phyloP scores from a whole-genome alignment of 2,113 vertebrate species.

The Catharus minimus region DNA sequence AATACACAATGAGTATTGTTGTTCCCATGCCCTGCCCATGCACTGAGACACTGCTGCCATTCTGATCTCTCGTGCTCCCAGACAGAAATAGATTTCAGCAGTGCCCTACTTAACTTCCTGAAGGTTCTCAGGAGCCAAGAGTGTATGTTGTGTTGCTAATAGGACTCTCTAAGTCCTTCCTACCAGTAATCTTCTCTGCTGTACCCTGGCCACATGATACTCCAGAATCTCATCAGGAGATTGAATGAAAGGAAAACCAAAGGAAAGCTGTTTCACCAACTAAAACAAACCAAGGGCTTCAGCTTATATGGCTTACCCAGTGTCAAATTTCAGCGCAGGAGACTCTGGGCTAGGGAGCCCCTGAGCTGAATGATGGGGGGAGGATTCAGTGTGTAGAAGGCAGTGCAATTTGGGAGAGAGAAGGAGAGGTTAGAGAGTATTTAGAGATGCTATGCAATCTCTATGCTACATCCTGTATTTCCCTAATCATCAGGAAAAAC shows the following conservation, averaged over 20 bases:
- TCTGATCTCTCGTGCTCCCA: not conserved
- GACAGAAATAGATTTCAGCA: not conserved
- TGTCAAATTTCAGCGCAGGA: not conserved
- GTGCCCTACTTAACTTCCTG: not conserved
- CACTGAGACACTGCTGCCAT: fast-evolving
- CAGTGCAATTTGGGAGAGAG: fast-evolving
- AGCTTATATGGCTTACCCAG: not conserved
- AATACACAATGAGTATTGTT: not conserved
- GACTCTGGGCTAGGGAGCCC: not conserved
- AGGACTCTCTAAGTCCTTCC: not conserved
- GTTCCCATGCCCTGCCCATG: not conserved
- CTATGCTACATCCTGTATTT: not conserved
- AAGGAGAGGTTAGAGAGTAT: not conserved
- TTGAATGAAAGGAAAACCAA: not conserved
- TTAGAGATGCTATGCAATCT: not conserved
- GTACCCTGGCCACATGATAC: too few species aligned
- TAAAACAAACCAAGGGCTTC: not conserved
- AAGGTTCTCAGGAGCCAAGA: not conserved
- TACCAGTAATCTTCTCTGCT: not conserved
- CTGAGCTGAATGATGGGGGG: fast-evolving
- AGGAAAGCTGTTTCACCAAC: not conserved
- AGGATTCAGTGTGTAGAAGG: not conserved
- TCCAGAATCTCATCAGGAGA: not conserved
- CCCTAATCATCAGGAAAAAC: not conserved
- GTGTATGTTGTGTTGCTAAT: not conserved